Evolutionary conservation across 1,140 invertebrate genomes (phyloP), one percentile per base, ranked within the genome.

Genomic region (Hirudo medicinalis): DNA sequence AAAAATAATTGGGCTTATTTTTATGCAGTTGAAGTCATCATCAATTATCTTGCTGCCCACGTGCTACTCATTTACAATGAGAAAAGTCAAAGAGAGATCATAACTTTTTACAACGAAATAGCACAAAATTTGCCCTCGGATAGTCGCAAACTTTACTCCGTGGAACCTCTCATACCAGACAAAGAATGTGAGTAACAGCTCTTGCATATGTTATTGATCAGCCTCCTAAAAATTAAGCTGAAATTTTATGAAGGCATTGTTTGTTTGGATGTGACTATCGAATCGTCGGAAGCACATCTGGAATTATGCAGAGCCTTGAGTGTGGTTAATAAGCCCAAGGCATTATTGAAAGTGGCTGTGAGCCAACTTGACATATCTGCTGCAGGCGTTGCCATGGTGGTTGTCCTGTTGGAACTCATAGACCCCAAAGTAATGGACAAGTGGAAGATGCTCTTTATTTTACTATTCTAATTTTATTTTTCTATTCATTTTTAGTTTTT

Each of bases 231-330:
- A 11, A 11, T 15, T 2, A 49, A 49, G 43, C 43, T 49, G 43
- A 49, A 2, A 49, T 49, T 49, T 49, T 49, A 49, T 49, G 9
- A 49, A 63, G 57, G 57, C 29, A n/a, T 15, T 25, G 29, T 63
- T 25, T 63, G 57, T 32, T 63, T 63, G 57, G 57, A 63, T 32
- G 57, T 63, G 57, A 25, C 57, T 22, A 63, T 13, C 75, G 76
- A 25, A 77, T 63, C 78, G 5, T 76, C 77, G 40, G 72, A 78
- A 20, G 76, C 77, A 19, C 74, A 77, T 57, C 71, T 76, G 67
- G 79, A 80, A 73, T 73, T 81, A 15, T 79, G 78, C 73, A 79
- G 79, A 69, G 79, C 80, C 19, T 68, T 80, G 29, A 78, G 78
- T 27, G 77, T 80, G 32, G 78, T 79, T 27, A 74, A 74, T 13